phyloP scores from a whole-genome alignment of 2,113 vertebrate genomes.

The Tenebrosternarchus preto region DNA sequence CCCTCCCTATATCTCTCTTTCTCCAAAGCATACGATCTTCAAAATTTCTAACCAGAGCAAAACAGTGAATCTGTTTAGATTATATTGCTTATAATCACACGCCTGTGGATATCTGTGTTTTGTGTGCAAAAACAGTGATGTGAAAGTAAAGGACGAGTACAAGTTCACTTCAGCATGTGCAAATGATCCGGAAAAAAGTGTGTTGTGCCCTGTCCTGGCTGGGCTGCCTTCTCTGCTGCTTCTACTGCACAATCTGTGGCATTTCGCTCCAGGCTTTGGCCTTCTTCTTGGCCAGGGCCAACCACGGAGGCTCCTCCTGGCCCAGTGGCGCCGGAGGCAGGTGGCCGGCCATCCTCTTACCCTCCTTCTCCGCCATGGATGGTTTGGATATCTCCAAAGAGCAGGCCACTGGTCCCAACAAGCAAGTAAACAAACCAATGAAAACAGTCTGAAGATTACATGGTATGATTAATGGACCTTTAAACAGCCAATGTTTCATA shows the following conservation, averaged over 20 bases:
- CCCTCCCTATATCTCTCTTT: neutral
- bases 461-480: too few species aligned
- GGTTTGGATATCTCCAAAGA: slow-evolving; percentile 64
- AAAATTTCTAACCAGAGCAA: neutral
- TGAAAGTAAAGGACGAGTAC: neutral
- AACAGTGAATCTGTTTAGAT: neutral
- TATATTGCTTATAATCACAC: neutral
- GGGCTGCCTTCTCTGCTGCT: neutral
- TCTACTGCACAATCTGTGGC: slow-evolving; percentile 82
- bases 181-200: neutral
- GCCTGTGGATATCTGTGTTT: neutral
- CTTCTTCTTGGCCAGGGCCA: slow-evolving; percentile 93
- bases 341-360: slow-evolving; percentile 48
- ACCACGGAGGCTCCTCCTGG: slow-evolving; percentile 84
- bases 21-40: neutral
- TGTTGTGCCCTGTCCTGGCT: neutral
- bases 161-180: slow-evolving; percentile 1
- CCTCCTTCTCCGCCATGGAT: slow-evolving; percentile 61
- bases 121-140: slow-evolving; percentile 17
- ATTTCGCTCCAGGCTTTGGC: slow-evolving; percentile 92
- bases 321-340: slow-evolving; percentile 59
- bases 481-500: too few species aligned
- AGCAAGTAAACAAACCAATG: neutral
- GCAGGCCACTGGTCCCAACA: slow-evolving; percentile 57
- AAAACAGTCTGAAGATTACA: neutral